Evolutionary conservation across 1,140 invertebrate species (phyloP), one percentile per base, ranked within the genome.

Genomic region (Drosophila melanogaster): DNA sequence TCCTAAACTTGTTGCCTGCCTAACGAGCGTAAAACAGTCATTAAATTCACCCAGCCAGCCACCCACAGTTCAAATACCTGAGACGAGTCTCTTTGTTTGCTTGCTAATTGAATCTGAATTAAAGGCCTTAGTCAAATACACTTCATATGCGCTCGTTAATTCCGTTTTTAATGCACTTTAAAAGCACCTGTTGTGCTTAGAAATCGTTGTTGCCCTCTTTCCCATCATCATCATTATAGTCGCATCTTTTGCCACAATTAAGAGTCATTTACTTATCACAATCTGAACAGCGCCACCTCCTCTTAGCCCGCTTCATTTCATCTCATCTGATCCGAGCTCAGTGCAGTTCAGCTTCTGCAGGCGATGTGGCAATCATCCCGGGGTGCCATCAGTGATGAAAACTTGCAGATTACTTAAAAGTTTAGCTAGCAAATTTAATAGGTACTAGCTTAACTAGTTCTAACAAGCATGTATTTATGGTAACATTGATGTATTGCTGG

Each of bases 231-330:
- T 46, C 64, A 70, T 60, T 64, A 60, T 43, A 19, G 46, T 59
- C 44, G 50, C 78, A 61, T 44, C 58, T 47, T 14, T 41, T 41
- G 49, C 65, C 49, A 60, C 75, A 81, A 79, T 72, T 86, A 87
- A 72, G 74, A 79, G 62, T 53, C 71, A 72, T 83, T 85, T 72
- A 83, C 65, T 87, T 83, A 86, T 73, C 65, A 73, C 80, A 66
- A 81, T 74, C 79, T 47, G 58, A 10, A 55, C 46, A 62, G 64
- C 46, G 59, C 14, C 35, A 10, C 35, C 22, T 11, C 46, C 43
- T 12, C 19, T 22, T 22, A 22, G 19, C 19, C 19, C 19, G 19
- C 19, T 22, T 22, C 24, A 11, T 24, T 50, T 55, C 51, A 55
- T 71, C 58, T 58, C 51, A 59, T 67, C 37, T 57, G 15, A 67